Conservation (phyloP, 2,888 invertebrate genomes). For the Helicoverpa assulta region DNA sequence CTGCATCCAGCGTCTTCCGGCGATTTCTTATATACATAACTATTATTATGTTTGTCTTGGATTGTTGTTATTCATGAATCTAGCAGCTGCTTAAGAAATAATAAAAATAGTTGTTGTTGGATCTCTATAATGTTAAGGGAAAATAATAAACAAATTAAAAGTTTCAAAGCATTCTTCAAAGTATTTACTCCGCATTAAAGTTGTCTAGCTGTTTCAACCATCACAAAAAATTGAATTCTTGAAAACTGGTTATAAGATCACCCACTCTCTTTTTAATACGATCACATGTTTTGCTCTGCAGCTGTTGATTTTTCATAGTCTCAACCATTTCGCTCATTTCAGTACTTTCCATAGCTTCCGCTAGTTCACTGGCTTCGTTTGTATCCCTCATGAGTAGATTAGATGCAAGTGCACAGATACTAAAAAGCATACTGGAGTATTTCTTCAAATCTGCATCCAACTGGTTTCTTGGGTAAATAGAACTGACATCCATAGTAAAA, state of each 20-base stretch:
- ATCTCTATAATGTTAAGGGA: no score
- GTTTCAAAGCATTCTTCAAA: neutral
- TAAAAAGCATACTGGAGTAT: constrained; percentile 1
- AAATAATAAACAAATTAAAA: no score
- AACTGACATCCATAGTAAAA: constrained; percentile 58
- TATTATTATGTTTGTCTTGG: no score
- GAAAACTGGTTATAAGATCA: constrained; percentile 30
- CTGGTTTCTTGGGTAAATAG: constrained; percentile 61
- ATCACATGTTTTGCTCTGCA: constrained; percentile 2
- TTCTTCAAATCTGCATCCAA: constrained; percentile 59
- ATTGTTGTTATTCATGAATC: no score
- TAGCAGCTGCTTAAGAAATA: no score
- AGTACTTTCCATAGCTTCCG: neutral
- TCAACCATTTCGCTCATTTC: neutral
- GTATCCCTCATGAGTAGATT: constrained; percentile 25
- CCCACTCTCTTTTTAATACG: constrained; percentile 21
- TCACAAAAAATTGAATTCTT: constrained; percentile 25
- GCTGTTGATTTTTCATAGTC: constrained; percentile 1
- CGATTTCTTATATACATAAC: no score
- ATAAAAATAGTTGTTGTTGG: no score
- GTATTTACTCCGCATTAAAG: no score
- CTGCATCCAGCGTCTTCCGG: no score
- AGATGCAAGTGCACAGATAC: constrained; percentile 5
- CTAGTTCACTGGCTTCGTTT: constrained; percentile 8
- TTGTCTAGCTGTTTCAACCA: no score